Percentiles rank a stretch among this genome's conserved stretches.
phyloP scores from a whole-genome alignment of 2,797 vertebrate species.

The Lithobates pipiens region DNA sequence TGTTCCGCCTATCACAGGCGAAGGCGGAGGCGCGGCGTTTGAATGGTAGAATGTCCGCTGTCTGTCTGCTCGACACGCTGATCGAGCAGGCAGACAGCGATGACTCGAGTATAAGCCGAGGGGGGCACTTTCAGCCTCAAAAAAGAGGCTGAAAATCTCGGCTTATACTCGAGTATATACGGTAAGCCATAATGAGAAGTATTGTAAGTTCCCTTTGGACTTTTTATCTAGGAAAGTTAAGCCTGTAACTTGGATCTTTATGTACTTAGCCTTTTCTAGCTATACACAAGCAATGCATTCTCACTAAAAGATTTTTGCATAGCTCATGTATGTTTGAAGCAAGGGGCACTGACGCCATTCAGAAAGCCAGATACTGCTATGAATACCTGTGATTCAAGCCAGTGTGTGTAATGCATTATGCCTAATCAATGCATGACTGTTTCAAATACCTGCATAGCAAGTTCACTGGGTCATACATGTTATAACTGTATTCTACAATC shows the following conservation, averaged over 20 bases:
- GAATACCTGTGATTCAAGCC: neutral
- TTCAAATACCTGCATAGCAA: neutral
- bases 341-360: neutral
- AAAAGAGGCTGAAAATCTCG: too few relatives aligned
- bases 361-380: neutral
- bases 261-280: neutral
- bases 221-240: too few relatives aligned
- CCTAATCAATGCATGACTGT: neutral
- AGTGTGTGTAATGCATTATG: neutral
- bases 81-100: too few relatives aligned
- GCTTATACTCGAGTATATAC: too few relatives aligned
- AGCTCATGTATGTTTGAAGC: constrained; percentile 4
- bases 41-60: too few relatives aligned
- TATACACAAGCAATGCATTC: neutral
- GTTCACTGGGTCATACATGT: neutral
- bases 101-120: too few relatives aligned
- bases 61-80: too few relatives aligned
- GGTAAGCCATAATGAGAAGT: too few relatives aligned
- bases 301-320: neutral
- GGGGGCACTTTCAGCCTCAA: too few relatives aligned
- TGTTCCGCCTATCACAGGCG: too few relatives aligned
- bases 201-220: too few relatives aligned
- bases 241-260: neutral
- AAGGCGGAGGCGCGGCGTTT: too few relatives aligned
- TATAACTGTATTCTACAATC: neutral